A percentile compares a stretch with the other conserved stretches of the same genome.
Evolutionary conservation across 2,888 invertebrate genomes (phyloP).

Genomic region (Apamea epomidion): DNA sequence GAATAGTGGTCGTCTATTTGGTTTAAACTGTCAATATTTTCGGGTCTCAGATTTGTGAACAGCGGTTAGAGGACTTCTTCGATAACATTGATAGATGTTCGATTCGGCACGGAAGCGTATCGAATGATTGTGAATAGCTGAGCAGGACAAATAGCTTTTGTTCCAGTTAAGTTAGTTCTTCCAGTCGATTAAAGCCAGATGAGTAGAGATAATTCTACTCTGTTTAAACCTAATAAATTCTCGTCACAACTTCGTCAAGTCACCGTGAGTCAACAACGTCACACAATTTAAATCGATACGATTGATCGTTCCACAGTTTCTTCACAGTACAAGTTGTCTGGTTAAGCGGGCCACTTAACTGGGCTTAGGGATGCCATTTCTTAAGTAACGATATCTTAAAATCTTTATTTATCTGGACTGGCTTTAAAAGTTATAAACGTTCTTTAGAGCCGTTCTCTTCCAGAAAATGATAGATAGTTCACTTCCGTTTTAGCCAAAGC

Average conservation of each 20-base stretch:
- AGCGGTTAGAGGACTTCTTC: background rate
- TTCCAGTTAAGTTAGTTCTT: background rate
- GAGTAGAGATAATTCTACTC: slow-evolving; percentile 16
- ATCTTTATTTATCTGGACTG: background rate
- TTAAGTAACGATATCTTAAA: background rate
- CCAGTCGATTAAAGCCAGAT: slow-evolving; percentile 13
- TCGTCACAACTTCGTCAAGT: slow-evolving; percentile 34
- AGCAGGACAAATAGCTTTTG: slow-evolving; percentile 13
- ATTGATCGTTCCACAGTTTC: slow-evolving; percentile 50
- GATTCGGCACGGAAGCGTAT: background rate
- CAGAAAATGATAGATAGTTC: background rate
- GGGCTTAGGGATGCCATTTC: slow-evolving; percentile 29
- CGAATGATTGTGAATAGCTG: background rate
- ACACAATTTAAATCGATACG: slow-evolving; percentile 54
- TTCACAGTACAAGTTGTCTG: slow-evolving; percentile 42
- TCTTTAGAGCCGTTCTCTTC: background rate
- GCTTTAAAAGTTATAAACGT: background rate
- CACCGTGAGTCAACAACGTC: slow-evolving; percentile 28
- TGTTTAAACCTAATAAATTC: slow-evolving; percentile 38
- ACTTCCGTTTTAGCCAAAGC: background rate
- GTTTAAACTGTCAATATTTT: background rate
- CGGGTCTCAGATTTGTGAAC: background rate
- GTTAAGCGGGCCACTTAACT: slow-evolving; percentile 27
- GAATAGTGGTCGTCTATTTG: background rate
- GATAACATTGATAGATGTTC: background rate